These are phyloP conservation scores for Cerastis leucographa DNA, from an alignment of 2,888 invertebrate genomes.

Conservation along the genomic window DNA sequence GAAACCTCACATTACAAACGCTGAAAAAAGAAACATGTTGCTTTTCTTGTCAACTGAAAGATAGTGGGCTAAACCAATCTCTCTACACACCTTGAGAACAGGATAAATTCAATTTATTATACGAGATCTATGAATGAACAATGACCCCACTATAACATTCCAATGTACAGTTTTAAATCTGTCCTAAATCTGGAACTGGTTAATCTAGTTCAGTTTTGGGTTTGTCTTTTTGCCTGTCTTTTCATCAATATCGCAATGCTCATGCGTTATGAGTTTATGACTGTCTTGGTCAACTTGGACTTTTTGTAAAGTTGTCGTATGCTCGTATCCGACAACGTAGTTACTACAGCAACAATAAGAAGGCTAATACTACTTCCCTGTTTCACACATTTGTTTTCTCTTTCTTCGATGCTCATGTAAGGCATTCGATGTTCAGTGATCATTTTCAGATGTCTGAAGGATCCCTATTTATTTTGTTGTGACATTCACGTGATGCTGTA, in stretches of 20 bases:
- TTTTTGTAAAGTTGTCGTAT: neutral
- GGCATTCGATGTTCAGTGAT: neutral
- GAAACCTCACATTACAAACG: no score
- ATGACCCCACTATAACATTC: conserved; percentile 20
- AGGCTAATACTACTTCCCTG: neutral
- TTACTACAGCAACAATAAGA: neutral
- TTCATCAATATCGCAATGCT: neutral
- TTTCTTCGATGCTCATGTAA: neutral
- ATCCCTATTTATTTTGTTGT: conserved; percentile 29
- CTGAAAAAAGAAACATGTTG: neutral
- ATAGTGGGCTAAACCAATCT: neutral
- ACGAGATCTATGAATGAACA: conserved; percentile 12
- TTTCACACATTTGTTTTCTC: neutral
- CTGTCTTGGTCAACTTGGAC: neutral
- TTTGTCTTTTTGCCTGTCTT: conserved; percentile 1
- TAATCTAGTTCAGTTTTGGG: conserved; percentile 10
- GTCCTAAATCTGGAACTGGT: conserved; percentile 27
- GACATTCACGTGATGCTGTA: conserved; percentile 35
- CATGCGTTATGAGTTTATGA: neutral
- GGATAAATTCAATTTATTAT: neutral
- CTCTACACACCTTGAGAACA: neutral
- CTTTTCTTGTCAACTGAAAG: neutral
- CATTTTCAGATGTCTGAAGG: neutral
- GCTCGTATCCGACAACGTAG: neutral
- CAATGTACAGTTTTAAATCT: conserved; percentile 34